Evolutionary conservation across 2,113 vertebrate species (phyloP), one percentile per base, ranked within the genome.

Genomic region (Xiphophorus maculatus): DNA sequence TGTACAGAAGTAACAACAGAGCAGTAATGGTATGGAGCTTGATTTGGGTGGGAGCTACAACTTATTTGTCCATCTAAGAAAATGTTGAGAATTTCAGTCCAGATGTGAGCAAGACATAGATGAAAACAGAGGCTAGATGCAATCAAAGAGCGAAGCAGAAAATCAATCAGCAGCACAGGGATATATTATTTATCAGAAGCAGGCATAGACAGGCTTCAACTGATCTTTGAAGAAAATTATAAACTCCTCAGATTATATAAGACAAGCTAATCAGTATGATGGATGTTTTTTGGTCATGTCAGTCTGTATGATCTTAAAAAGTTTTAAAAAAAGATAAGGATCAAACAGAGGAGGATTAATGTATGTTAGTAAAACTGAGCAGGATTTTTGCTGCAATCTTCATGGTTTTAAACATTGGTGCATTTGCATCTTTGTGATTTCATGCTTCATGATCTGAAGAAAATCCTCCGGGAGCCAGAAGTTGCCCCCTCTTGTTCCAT

Each of bases 381-480:
- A 58, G 51, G 9, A 58, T 10, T n/a, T 33, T 65, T 25, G 17
- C 32, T 64, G 19, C 28, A 64, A 22, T 17, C 29, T 63, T 63
- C 13, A 25, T 58, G 51, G 22, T n/a, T 25, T 58, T 58, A 10
- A 58, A 58, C 51, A 58, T 11, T 6, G 25, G 9, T 10, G 19
- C 15, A 48, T 68, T 68, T 68, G 27, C 37, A 19, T 68, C 42
- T 29, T 29, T 4, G 48, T 69, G 66, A 51, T 69, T 77, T 79
- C 73, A 88, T 92, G 87, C 86, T 89, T 86, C 79, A 85, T 91
- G 87, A 90, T 87, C 87, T 84, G 85, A 79, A 88, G 74, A 89
- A 83, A 88, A 86, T 83, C 79, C 77, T 69, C 76, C 54, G 79
- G 83, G 70, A 78, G 77, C 65, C 78, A 85, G 68, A 81, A 89